These are phyloP conservation scores for Dallia pectoralis DNA, from an alignment of 2,797 vertebrate genomes.

Conservation along the genomic window DNA sequence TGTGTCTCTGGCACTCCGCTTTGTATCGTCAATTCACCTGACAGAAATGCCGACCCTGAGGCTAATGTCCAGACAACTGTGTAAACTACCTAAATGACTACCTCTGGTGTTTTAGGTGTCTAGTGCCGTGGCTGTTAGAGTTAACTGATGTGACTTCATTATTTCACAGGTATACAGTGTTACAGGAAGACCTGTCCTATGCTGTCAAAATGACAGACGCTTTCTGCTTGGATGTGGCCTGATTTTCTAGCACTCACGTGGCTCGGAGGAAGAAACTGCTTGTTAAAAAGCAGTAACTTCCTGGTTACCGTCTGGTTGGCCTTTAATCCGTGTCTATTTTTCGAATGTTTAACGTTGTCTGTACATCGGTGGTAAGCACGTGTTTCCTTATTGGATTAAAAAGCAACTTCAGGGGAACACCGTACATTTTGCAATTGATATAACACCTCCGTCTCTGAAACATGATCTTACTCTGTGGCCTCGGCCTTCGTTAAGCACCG, in stretches of 20 bases:
- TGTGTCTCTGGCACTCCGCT: background rate
- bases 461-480: slow-evolving; percentile 19
- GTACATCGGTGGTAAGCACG: background rate
- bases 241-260: background rate
- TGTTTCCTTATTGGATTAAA: background rate
- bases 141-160: background rate
- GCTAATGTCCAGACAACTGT: slow-evolving; percentile 3
- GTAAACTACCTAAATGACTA: slow-evolving; percentile 9
- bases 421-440: slow-evolving; percentile 5
- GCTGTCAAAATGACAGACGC: background rate
- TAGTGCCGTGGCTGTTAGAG: background rate
- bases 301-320: background rate
- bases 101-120: slow-evolving; percentile 4
- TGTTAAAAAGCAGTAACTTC: background rate
- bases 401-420: background rate
- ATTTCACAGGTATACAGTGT: background rate
- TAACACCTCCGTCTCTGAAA: slow-evolving; percentile 20
- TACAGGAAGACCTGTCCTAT: background rate
- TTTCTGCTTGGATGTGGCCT: background rate
- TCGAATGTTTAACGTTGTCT: slow-evolving; percentile 4
- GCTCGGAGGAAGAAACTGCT: no score
- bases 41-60: background rate
- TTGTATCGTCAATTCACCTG: background rate
- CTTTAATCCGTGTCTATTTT: slow-evolving; percentile 23
- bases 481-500: slow-evolving; percentile 2